phyloP scores from a whole-genome alignment of 2,113 vertebrate species.

The Pelodiscus sinensis region DNA sequence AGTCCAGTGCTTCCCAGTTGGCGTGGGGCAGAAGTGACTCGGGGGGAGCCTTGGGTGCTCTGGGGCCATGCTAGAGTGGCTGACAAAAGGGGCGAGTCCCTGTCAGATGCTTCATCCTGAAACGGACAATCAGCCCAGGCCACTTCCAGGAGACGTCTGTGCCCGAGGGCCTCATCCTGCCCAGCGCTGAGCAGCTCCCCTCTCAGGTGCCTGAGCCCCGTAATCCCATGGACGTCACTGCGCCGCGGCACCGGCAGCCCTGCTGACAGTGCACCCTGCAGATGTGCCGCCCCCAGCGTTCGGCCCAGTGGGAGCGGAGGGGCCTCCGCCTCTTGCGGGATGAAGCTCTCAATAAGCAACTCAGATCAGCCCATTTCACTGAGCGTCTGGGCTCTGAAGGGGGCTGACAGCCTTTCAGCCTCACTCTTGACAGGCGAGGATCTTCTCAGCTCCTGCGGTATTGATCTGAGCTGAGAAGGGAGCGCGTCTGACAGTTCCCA shows the following conservation, averaged over 20 bases:
- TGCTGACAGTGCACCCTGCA: neutral
- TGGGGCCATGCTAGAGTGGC: neutral
- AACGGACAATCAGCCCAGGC: too few relatives aligned
- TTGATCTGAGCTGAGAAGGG: slow-evolving; percentile 13
- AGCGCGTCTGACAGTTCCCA: slow-evolving; percentile 15
- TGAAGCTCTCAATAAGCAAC: neutral
- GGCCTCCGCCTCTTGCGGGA: neutral
- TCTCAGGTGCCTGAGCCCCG: too few relatives aligned
- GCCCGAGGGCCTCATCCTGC: neutral
- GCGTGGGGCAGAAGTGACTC: neutral
- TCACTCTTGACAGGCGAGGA: neutral
- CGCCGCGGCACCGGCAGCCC: neutral
- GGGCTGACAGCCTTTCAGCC: slow-evolving; percentile 19
- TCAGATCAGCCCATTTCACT: neutral
- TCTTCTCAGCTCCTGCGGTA: neutral
- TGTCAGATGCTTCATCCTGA: neutral
- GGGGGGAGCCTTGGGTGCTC: neutral
- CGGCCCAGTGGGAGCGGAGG: neutral
- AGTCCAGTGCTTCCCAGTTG: neutral
- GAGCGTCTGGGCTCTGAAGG: neutral
- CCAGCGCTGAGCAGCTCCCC: neutral
- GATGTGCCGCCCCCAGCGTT: neutral
- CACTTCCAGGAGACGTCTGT: neutral
- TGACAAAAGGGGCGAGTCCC: neutral
- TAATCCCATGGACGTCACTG: neutral